Evolutionary conservation across 2,113 vertebrate species (phyloP).

Genomic region (Prolemur simus): DNA sequence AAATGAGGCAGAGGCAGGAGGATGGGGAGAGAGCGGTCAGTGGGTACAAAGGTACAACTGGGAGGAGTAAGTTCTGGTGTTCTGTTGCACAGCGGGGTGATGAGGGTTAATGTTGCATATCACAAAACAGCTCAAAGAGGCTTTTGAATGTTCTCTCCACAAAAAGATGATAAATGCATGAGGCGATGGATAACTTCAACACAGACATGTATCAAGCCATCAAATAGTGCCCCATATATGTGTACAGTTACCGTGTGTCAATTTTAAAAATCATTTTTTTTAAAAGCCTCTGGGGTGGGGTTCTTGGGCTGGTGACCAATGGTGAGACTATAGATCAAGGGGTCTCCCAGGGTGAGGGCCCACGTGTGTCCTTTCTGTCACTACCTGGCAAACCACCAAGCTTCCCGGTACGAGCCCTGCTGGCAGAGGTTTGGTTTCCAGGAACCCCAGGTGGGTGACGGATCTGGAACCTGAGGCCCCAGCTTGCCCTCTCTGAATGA

Average conservation of each 20-base stretch:
- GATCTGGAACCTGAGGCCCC: neutral
- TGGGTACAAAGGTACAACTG: neutral
- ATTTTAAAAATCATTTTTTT: no score
- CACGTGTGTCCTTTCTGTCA: neutral
- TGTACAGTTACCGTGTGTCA: no score
- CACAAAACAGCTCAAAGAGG: neutral
- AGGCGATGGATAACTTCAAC: no score
- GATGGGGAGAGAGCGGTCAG: neutral
- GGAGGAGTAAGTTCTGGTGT: neutral
- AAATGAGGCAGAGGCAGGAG: neutral
- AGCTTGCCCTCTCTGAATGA: neutral
- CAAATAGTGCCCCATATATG: no score
- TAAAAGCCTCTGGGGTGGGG: neutral
- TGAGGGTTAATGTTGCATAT: neutral
- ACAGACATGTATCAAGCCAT: no score
- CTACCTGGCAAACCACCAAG: neutral
- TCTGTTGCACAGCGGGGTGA: neutral
- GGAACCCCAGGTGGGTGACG: neutral
- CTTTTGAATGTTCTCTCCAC: no score
- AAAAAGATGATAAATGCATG: no score
- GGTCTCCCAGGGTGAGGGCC: neutral
- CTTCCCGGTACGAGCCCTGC: neutral
- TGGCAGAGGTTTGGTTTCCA: neutral
- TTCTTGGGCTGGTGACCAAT: neutral
- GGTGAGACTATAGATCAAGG: neutral